A percentile compares a stretch with the other conserved stretches of the same genome.
phyloP scores from a whole-genome alignment of 2,113 vertebrate species.

The Ciconia boyciana region DNA sequence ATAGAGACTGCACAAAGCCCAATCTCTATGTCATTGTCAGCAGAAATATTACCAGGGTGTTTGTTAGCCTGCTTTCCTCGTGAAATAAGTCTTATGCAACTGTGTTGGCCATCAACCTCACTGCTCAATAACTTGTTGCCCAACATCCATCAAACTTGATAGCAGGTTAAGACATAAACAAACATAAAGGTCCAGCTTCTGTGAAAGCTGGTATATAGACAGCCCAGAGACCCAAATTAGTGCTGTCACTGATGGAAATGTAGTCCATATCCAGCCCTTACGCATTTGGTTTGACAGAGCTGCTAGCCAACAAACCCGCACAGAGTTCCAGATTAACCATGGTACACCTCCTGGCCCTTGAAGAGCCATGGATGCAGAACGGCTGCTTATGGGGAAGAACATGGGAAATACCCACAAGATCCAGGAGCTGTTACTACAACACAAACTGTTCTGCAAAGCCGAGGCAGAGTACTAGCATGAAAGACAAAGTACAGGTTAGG shows the following conservation, averaged over 20 bases:
- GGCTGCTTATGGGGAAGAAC: background rate
- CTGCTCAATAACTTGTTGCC: background rate
- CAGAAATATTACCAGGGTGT: background rate
- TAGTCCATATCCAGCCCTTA: background rate
- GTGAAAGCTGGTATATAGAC: background rate
- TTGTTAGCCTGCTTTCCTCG: background rate
- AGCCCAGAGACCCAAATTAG: background rate
- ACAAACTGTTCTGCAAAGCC: background rate
- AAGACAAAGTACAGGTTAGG: background rate
- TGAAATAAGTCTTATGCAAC: background rate
- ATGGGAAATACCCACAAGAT: background rate
- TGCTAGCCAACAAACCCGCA: background rate
- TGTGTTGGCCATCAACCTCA: background rate
- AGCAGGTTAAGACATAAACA: background rate
- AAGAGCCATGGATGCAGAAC: background rate
- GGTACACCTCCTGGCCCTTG: background rate
- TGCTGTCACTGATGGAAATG: rapidly evolving
- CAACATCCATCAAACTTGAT: background rate
- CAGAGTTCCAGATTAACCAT: background rate
- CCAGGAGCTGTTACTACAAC: background rate
- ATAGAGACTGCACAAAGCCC: background rate
- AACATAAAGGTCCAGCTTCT: background rate
- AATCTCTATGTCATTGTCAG: background rate
- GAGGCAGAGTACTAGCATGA: background rate
- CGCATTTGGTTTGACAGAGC: background rate